Evolutionary conservation across 2,797 vertebrate genomes (phyloP).

Genomic region (Paedocypris micromegethes): DNA sequence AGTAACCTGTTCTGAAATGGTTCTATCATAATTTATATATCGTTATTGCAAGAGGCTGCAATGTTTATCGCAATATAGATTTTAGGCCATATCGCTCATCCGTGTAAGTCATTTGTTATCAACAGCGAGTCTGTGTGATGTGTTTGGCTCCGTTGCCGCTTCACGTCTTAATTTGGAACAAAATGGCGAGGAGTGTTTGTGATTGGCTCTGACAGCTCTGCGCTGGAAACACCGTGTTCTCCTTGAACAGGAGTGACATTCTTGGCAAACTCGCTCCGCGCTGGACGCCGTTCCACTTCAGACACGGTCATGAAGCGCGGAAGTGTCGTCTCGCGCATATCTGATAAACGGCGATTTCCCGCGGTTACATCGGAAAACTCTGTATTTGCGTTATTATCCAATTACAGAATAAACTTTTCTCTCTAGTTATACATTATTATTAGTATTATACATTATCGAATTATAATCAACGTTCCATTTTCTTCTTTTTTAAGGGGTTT

Average conservation of each 20-base stretch:
- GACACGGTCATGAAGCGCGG: neutral
- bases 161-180: constrained; percentile 27
- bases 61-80: too few species aligned
- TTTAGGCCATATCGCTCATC: too few species aligned
- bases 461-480: too few species aligned
- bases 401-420: too few species aligned
- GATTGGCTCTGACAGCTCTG: constrained; percentile 46
- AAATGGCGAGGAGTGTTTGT: constrained; percentile 20
- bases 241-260: constrained; percentile 15
- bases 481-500: too few species aligned
- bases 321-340: constrained; percentile 12
- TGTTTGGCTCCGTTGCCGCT: constrained; percentile 18
- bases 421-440: too few species aligned
- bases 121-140: constrained; percentile 9
- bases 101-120: neutral
- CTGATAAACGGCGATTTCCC: constrained; percentile 4
- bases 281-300: constrained; percentile 5
- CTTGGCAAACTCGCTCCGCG: constrained; percentile 12
- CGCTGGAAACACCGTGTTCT: constrained; percentile 22
- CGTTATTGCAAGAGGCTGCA: too few species aligned
- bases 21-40: too few species aligned
- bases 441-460: too few species aligned
- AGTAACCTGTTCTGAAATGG: too few species aligned
- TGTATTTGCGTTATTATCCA: too few species aligned
- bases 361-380: neutral